phyloP scores from a whole-genome alignment of 2,888 invertebrate species.

The Ormia ochracea region DNA sequence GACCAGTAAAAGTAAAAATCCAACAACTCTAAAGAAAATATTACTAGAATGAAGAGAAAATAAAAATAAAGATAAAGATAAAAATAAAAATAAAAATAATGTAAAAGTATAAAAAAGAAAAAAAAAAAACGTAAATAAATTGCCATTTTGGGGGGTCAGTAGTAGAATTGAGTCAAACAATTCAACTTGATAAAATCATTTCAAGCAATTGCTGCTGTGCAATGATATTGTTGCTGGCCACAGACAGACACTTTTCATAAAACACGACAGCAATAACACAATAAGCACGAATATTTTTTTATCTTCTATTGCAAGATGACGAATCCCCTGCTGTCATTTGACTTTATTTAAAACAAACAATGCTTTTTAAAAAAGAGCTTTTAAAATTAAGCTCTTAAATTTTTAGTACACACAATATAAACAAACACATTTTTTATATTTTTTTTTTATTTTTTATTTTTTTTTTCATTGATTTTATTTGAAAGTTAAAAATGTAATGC shows the following conservation, averaged over 20 bases:
- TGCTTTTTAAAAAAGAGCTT: neutral
- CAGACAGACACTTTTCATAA: neutral
- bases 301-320: neutral
- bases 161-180: neutral
- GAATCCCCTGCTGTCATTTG: neutral
- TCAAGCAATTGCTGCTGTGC: neutral
- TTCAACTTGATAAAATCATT: constrained; percentile 4
- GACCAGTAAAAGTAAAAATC: neutral
- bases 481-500: neutral
- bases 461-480: neutral
- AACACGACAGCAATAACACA: neutral
- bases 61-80: neutral
- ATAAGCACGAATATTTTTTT: neutral
- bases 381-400: neutral
- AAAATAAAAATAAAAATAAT: neutral
- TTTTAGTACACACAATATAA: neutral
- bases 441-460: neutral
- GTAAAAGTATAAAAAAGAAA: neutral
- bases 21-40: neutral
- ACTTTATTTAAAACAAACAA: neutral
- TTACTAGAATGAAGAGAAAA: neutral
- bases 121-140: constrained; percentile 9
- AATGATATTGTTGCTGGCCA: neutral
- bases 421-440: neutral
- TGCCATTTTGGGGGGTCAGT: constrained; percentile 5